These are phyloP conservation scores for Plebejus argus DNA, from an alignment of 2,888 invertebrate species.

Conservation along the genomic window DNA sequence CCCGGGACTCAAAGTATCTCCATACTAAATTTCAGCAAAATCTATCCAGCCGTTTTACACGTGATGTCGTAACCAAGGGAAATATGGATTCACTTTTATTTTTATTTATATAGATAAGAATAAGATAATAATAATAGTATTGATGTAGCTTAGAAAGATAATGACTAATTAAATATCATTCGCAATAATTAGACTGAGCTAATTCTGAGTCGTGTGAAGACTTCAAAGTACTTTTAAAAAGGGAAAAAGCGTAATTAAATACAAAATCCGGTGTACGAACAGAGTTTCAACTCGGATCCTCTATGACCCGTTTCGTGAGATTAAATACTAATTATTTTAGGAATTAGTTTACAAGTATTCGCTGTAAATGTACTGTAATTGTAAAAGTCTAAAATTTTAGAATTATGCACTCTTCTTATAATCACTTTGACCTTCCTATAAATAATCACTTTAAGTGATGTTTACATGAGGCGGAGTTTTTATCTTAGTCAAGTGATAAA, in stretches of 20 bases:
- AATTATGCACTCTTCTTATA: too few species aligned
- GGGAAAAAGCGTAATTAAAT: slow-evolving; percentile 39
- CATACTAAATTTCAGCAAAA: too few species aligned
- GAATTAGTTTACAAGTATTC: slow-evolving; percentile 37
- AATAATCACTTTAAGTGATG: too few species aligned
- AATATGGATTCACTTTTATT: too few species aligned
- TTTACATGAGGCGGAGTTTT: too few species aligned
- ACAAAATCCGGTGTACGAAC: slow-evolving; percentile 35
- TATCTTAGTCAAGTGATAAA: too few species aligned
- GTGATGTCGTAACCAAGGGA: too few species aligned
- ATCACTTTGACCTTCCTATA: too few species aligned
- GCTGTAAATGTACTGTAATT: neutral
- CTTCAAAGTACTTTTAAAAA: slow-evolving; percentile 26
- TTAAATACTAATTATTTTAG: slow-evolving; percentile 45
- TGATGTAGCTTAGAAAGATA: neutral
- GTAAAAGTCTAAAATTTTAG: neutral
- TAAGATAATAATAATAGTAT: neutral
- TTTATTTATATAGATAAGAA: too few species aligned
- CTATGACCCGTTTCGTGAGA: slow-evolving; percentile 46
- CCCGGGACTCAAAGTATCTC: too few species aligned
- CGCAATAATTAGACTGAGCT: neutral
- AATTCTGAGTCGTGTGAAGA: slow-evolving; percentile 20
- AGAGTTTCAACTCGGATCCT: slow-evolving; percentile 38
- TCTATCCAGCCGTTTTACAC: too few species aligned
- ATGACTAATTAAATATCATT: neutral